Conservation (phyloP, 2,797 vertebrate genomes). For the Alcedo quadribrachys region DNA sequence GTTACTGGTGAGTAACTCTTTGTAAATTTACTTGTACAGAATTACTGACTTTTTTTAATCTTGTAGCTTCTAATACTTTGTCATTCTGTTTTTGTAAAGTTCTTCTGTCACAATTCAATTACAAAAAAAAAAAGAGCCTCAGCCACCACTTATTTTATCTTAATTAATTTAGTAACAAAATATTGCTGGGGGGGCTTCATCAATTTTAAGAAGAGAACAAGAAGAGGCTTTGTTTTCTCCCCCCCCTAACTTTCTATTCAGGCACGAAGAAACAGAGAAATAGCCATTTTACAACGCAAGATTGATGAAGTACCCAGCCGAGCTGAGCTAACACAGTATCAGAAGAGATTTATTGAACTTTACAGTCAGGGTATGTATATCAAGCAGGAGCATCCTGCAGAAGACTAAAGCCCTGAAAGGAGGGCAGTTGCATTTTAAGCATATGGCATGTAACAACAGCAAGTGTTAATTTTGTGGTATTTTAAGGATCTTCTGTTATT, state of each 20-base stretch:
- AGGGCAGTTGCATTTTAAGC: not conserved
- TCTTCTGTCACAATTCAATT: not conserved
- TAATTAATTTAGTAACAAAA: not conserved
- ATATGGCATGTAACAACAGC: not conserved
- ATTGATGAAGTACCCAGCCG: conserved; percentile 97
- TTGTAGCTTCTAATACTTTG: not conserved
- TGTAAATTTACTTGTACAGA: not conserved
- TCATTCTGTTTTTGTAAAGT: not conserved
- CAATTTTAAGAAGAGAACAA: conserved; percentile 56
- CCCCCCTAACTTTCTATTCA: conserved; percentile 70
- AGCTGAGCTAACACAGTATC: conserved; percentile 97
- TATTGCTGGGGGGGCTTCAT: conserved; percentile 23
- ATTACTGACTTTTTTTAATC: not conserved
- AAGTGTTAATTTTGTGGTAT: not conserved
- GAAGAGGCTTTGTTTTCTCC: conserved; percentile 45
- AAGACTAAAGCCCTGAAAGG: conserved; percentile 4
- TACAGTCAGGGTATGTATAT: conserved; percentile 92
- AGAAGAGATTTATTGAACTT: conserved; percentile 98
- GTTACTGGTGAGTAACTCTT: conserved; percentile 87
- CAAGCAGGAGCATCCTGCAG: conserved; percentile 4
- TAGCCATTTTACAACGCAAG: conserved; percentile 94
- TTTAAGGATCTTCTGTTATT: not conserved
- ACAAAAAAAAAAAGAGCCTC: not conserved
- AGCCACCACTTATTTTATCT: not conserved
- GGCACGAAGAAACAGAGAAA: conserved; percentile 97